Percentiles rank a stretch among this genome's conserved stretches.
Conservation (phyloP, 2,888 invertebrate genomes). For the Dendrolimus pini region DNA sequence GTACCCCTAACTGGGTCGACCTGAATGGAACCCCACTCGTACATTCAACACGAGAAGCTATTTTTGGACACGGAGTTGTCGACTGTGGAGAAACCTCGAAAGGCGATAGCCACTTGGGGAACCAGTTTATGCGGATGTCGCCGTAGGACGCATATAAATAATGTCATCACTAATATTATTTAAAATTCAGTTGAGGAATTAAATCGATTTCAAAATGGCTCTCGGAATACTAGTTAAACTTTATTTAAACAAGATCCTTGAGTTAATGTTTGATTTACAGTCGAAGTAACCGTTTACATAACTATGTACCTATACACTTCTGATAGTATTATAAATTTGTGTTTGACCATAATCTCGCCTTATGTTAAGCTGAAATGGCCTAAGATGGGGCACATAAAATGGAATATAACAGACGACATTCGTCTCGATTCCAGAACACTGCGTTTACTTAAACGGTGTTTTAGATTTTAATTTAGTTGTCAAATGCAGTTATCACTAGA, state of each 20-base stretch:
- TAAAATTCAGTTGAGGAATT: neutral
- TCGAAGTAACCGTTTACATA: too few relatives aligned
- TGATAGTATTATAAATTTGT: too few relatives aligned
- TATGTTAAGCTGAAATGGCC: too few relatives aligned
- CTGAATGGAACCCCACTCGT: constrained; percentile 56
- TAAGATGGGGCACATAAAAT: too few relatives aligned
- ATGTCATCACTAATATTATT: constrained; percentile 3
- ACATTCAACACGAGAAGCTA: constrained; percentile 53
- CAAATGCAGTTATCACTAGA: neutral
- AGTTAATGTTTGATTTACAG: too few relatives aligned
- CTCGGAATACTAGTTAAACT: neutral
- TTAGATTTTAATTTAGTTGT: too few relatives aligned
- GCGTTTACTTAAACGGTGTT: too few relatives aligned
- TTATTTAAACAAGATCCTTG: too few relatives aligned
- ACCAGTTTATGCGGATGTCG: constrained; percentile 46
- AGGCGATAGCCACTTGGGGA: constrained; percentile 16
- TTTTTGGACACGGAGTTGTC: constrained; percentile 50
- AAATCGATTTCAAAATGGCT: neutral
- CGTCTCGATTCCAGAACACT: too few relatives aligned
- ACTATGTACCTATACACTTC: too few relatives aligned
- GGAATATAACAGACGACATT: too few relatives aligned
- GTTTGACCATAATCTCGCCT: too few relatives aligned
- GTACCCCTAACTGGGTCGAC: constrained; percentile 58
- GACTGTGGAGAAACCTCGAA: constrained; percentile 8
- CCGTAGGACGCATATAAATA: constrained; percentile 36